Evolutionary conservation across 1,140 invertebrate genomes (phyloP).

Genomic region (Orius insidiosus): DNA sequence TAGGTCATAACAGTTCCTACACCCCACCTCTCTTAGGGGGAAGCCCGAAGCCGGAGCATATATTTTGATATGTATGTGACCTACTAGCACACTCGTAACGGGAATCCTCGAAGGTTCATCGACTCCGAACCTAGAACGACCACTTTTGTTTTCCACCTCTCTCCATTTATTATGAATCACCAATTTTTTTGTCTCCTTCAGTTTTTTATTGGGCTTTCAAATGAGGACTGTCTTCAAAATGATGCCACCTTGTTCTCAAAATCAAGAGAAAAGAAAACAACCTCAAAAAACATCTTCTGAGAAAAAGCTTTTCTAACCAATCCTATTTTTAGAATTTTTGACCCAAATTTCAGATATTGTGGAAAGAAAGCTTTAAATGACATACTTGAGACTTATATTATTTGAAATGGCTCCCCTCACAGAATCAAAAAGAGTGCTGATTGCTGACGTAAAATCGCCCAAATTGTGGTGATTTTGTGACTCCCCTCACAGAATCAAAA

Average conservation of each 20-base stretch:
- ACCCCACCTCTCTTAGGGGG: not conserved
- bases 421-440: too few relatives aligned
- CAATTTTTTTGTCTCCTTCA: not conserved
- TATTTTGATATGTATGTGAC: slow-evolving; percentile 4
- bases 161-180: not conserved
- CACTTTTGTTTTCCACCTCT: not conserved
- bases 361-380: too few relatives aligned
- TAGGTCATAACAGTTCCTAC: not conserved
- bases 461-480: too few relatives aligned
- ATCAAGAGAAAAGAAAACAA: too few relatives aligned
- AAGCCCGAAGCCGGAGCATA: not conserved
- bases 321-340: too few relatives aligned
- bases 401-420: too few relatives aligned
- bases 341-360: too few relatives aligned
- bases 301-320: too few relatives aligned
- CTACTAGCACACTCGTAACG: slow-evolving; percentile 9
- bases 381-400: too few relatives aligned
- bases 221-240: not conserved
- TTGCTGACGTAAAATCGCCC: too few relatives aligned
- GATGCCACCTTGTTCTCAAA: not conserved
- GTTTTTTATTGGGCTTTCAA: not conserved
- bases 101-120: slow-evolving; percentile 3
- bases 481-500: too few relatives aligned
- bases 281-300: too few relatives aligned
- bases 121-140: slow-evolving; percentile 1